Conservation (phyloP, 30 jellyfish, hydroid and myxozoan genomes). For the Pelagia noctiluca region DNA sequence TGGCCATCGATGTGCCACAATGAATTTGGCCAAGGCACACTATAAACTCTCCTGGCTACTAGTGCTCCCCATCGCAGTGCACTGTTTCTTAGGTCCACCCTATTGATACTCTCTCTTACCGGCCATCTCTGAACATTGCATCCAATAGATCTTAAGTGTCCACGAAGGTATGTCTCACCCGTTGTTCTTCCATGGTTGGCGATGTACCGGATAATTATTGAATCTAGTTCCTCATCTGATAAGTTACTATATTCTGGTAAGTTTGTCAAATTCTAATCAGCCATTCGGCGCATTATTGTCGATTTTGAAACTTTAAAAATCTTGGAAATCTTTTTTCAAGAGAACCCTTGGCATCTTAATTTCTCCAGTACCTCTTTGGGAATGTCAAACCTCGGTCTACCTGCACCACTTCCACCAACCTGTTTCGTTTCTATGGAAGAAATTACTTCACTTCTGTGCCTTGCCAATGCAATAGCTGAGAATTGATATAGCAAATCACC, state of each 20-base stretch:
- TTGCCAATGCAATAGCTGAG: constrained; percentile 18
- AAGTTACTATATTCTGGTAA: constrained; percentile 12
- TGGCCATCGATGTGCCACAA: constrained; percentile 24
- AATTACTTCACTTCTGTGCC: constrained; percentile 13
- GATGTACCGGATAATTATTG: constrained; percentile 7
- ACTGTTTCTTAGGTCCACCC: constrained; percentile 30
- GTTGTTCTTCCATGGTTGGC: constrained; percentile 30
- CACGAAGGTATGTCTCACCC: constrained; percentile 44
- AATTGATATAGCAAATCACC: constrained; percentile 17
- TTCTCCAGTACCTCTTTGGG: constrained; percentile 44
- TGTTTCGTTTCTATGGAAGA: constrained; percentile 4
- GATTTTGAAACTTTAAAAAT: constrained; percentile 48
- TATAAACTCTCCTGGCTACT: constrained; percentile 23
- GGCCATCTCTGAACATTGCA: constrained; percentile 30
- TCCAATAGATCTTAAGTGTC: constrained; percentile 41
- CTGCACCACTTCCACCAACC: constrained; percentile 24
- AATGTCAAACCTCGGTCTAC: constrained; percentile 45
- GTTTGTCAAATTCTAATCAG: constrained; percentile 17
- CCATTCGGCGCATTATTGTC: constrained; percentile 55
- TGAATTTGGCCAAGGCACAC: constrained; percentile 61
- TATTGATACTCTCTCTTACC: constrained; percentile 12
- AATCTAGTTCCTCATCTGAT: constrained; percentile 31
- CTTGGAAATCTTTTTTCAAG: constrained; percentile 47
- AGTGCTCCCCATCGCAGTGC: constrained; percentile 50
- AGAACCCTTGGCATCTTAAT: constrained; percentile 31